These are phyloP conservation scores for Poicephalus meyeri DNA, from an alignment of 2,113 vertebrate species.

Conservation along the genomic window DNA sequence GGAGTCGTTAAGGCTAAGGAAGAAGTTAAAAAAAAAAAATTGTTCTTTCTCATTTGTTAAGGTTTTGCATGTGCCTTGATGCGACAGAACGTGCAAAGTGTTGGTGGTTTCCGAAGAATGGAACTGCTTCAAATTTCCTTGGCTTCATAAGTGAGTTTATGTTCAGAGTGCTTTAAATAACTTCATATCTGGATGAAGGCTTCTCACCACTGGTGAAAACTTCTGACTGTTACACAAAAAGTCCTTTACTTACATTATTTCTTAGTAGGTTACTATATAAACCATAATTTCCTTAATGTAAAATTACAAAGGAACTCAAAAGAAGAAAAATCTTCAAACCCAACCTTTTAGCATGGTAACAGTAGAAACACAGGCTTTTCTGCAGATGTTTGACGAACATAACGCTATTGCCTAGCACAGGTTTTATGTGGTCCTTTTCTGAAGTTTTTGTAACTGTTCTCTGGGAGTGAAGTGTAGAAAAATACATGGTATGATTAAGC, in stretches of 20 bases:
- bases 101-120: neutral
- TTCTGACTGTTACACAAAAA: neutral
- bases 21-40: neutral
- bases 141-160: neutral
- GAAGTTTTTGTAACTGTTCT: neutral
- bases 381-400: neutral
- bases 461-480: neutral
- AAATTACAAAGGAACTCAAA: neutral
- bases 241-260: neutral
- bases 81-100: accelerated
- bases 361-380: neutral
- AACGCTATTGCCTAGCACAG: neutral
- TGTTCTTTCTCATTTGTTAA: neutral
- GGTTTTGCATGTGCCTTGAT: neutral
- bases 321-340: neutral
- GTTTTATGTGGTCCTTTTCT: neutral
- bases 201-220: neutral
- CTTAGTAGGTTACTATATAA: neutral
- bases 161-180: neutral
- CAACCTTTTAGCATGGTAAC: neutral
- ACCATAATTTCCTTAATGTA: neutral
- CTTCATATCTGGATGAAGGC: neutral
- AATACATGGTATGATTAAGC: accelerated
- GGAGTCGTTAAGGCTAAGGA: neutral
- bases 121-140: neutral